Conservation (phyloP, 2,797 vertebrate species). For the Thamnophis elegans region DNA sequence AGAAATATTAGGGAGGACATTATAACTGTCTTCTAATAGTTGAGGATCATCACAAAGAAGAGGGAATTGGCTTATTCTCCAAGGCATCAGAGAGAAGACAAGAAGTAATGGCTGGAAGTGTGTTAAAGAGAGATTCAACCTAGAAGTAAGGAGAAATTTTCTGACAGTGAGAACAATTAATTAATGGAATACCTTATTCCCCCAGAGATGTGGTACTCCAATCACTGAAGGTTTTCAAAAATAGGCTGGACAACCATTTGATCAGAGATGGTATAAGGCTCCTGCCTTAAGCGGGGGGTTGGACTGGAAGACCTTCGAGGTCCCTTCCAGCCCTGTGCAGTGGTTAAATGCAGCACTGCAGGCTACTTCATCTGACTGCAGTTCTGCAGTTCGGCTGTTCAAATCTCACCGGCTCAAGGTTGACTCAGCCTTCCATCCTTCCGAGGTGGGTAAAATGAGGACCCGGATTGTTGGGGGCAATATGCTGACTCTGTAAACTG, state of each 20-base stretch:
- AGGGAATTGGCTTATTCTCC: neutral
- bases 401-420: no score
- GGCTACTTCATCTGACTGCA: no score
- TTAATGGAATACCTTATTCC: neutral
- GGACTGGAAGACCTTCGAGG: neutral
- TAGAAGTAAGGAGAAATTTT: neutral
- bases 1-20: neutral
- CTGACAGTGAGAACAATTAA: neutral
- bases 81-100: neutral
- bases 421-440: no score
- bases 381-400: no score
- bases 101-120: neutral
- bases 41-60: neutral
- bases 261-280: neutral
- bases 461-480: no score
- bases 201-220: neutral
- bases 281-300: neutral
- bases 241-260: neutral
- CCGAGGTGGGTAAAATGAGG: no score
- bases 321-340: neutral
- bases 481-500: no score
- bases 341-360: no score
- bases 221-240: neutral
- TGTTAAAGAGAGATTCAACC: neutral
- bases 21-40: neutral